These are phyloP conservation scores for Zosterops borbonicus DNA, from an alignment of 2,113 vertebrate genomes.

Conservation along the genomic window DNA sequence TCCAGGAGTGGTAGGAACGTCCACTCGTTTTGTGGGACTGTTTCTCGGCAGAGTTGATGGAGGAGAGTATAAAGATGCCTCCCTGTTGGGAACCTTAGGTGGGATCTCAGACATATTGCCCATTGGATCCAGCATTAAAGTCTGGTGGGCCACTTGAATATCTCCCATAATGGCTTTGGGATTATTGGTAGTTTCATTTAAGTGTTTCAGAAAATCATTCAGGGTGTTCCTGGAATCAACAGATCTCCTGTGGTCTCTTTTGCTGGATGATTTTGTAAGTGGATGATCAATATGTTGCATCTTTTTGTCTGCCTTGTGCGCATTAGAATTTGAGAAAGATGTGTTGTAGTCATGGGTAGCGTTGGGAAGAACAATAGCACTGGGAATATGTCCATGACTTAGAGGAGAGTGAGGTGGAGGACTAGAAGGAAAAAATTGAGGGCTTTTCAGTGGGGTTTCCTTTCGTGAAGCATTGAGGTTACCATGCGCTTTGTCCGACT, in stretches of 20 bases:
- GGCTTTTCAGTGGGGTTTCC: slow-evolving; percentile 84
- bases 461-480: slow-evolving; percentile 84
- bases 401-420: slow-evolving; percentile 86
- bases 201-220: slow-evolving; percentile 95
- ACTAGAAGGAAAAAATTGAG: slow-evolving; percentile 89
- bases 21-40: slow-evolving; percentile 96
- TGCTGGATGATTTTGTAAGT: slow-evolving; percentile 80
- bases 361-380: slow-evolving; percentile 95
- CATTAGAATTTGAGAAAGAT: slow-evolving; percentile 83
- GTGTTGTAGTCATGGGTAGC: slow-evolving; percentile 91
- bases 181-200: slow-evolving; percentile 87
- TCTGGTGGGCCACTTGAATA: slow-evolving; percentile 85
- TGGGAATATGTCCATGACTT: slow-evolving; percentile 91
- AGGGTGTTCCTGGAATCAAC: slow-evolving; percentile 96
- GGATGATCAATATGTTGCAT: slow-evolving; percentile 82
- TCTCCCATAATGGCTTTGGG: slow-evolving; percentile 91
- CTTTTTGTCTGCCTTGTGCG: slow-evolving; percentile 87
- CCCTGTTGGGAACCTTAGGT: slow-evolving; percentile 92
- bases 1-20: slow-evolving; percentile 88
- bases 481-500: slow-evolving; percentile 84
- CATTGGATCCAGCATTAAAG: slow-evolving; percentile 91
- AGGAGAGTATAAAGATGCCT: slow-evolving; percentile 94
- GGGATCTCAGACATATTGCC: slow-evolving; percentile 90
- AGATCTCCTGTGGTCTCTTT: slow-evolving; percentile 90
- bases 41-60: slow-evolving; percentile 94